A percentile compares a stretch with the other conserved stretches of the same genome.
Evolutionary conservation across 2,888 invertebrate genomes (phyloP).

Genomic region (Zeuzera pyrina): DNA sequence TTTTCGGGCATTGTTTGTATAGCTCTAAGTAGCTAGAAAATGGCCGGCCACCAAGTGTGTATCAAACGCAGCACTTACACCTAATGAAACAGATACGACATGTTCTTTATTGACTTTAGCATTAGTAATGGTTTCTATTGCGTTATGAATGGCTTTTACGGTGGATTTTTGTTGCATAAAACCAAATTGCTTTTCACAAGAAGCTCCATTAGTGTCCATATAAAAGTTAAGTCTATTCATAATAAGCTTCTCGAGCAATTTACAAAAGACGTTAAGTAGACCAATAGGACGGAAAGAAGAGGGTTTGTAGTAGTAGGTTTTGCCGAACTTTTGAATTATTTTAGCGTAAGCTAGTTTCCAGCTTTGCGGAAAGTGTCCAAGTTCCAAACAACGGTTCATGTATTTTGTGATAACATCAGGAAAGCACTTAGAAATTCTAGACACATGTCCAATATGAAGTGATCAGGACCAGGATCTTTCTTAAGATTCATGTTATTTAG

Average conservation of each 20-base stretch:
- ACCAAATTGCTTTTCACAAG: conserved; percentile 11
- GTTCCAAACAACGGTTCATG: background rate
- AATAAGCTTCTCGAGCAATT: background rate
- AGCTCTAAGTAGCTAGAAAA: no score
- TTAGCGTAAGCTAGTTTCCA: background rate
- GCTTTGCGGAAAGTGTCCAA: background rate
- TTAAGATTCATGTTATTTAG: no score
- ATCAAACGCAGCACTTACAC: no score
- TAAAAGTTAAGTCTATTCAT: conserved; percentile 9
- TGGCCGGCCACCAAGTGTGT: no score
- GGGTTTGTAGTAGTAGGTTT: background rate
- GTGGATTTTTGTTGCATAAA: conserved; percentile 12
- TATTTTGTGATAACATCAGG: background rate
- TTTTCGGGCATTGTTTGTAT: no score
- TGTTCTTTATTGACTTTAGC: no score
- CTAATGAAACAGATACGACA: no score
- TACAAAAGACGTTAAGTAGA: background rate
- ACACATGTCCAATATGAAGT: no score
- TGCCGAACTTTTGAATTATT: background rate
- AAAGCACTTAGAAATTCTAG: no score
- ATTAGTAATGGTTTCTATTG: no score
- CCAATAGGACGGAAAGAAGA: background rate
- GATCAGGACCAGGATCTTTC: no score
- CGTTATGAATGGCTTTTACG: no score
- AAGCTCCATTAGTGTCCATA: background rate